A percentile compares a stretch with the other conserved stretches of the same genome.
phyloP scores from a whole-genome alignment of 2,113 vertebrate genomes.

The Orcinus orca region DNA sequence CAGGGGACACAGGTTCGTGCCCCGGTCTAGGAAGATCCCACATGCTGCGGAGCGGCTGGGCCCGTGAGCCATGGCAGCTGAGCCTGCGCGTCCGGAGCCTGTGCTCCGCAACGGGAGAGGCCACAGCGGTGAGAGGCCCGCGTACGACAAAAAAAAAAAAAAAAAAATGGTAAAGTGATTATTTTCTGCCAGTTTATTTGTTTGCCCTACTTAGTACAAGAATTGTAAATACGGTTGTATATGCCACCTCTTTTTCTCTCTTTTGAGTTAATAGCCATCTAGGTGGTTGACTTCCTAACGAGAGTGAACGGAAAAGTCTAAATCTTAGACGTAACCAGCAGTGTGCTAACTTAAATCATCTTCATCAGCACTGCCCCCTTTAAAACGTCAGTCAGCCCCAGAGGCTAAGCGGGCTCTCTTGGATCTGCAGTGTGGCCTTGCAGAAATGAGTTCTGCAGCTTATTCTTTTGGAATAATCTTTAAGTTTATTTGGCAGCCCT shows the following conservation, averaged over 20 bases:
- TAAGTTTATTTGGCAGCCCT: constrained; percentile 24
- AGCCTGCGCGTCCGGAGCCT: too few species aligned
- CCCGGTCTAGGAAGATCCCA: too few species aligned
- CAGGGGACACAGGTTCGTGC: too few species aligned
- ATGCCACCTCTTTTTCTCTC: background rate
- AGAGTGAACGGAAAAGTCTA: background rate
- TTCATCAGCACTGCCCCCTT: background rate
- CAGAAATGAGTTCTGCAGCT: constrained; percentile 26
- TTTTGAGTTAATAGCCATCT: background rate
- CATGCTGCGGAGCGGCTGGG: too few species aligned
- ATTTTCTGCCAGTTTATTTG: background rate
- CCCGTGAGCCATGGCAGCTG: too few species aligned
- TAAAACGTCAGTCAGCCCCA: background rate
- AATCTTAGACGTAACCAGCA: background rate
- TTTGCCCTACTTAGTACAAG: background rate
- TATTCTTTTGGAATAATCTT: constrained; percentile 51
- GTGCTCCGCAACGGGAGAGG: too few species aligned
- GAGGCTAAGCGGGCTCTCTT: background rate
- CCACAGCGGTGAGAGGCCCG: too few species aligned
- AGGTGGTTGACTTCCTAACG: background rate
- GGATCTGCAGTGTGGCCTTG: background rate
- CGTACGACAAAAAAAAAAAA: too few species aligned
- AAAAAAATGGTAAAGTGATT: background rate
- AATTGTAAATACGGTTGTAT: background rate
- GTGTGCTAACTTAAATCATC: background rate